phyloP scores from a whole-genome alignment of 1,140 invertebrate species.

The Caenorhabditis elegans region DNA sequence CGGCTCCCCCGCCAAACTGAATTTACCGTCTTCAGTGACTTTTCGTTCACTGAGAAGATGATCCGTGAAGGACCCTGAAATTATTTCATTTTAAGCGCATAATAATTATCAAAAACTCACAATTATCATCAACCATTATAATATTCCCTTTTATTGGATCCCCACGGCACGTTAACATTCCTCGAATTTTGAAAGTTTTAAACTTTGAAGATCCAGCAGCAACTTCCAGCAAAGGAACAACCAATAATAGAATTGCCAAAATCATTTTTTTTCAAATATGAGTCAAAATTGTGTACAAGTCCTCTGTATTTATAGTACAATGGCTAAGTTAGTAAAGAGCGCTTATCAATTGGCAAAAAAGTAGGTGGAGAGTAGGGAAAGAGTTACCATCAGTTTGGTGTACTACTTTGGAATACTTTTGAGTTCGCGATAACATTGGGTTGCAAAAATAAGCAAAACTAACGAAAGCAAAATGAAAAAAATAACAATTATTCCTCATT shows the following conservation, averaged over 20 bases:
- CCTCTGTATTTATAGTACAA: neutral
- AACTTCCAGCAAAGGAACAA: neutral
- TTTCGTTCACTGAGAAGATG: neutral
- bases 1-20: neutral
- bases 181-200: neutral
- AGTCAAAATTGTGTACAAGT: neutral
- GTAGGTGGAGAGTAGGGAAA: neutral
- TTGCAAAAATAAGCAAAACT: too few relatives aligned
- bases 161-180: neutral
- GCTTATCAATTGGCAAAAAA: neutral
- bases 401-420: constrained; percentile 4
- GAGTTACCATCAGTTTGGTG: neutral
- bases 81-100: too few relatives aligned
- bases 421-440: neutral
- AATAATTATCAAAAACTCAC: neutral
- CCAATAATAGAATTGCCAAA: neutral
- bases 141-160: neutral
- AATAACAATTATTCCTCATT: too few relatives aligned
- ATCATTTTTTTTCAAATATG: neutral
- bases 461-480: too few relatives aligned
- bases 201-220: neutral
- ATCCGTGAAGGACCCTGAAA: neutral
- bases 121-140: neutral
- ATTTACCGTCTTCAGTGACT: neutral
- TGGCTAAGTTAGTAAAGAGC: neutral